Evolutionary conservation across 2,797 vertebrate species (phyloP), one percentile per base, ranked within the genome.

Genomic region (Tarsius wallacei): DNA sequence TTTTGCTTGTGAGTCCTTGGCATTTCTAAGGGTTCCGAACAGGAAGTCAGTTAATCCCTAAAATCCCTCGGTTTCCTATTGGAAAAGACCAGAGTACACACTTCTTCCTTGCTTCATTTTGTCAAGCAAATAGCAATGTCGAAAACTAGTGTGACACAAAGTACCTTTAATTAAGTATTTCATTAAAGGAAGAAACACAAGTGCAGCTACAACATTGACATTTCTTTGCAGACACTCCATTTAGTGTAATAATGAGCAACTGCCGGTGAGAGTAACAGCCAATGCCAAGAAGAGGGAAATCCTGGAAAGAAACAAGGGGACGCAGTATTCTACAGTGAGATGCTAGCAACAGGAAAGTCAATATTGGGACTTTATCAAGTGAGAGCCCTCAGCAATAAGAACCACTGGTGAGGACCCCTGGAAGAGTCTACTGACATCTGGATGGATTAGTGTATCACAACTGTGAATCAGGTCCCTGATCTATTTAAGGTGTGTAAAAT

Each of bases 1-100:
- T 85, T 94, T 94, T 81, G 95, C 11, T 13, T 89, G 17, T 89
- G 82, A 91, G 36, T 81, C 76, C 33, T 87, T 96, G 55, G 22
- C 13, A 85, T 91, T 94, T 87, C 14, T 84, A n/a, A 96, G 81
- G 5, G 11, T 97, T 96, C 82, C 87, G 81, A 90, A 63, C 77
- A 93, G 86, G 74, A 93, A 49, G 5, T 87, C n/a, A 36, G 1
- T 81, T 42, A 36, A 74, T 71, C 31, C 57, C 63, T 88, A 68
- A 90, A 70, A 76, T 88, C 80, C 55, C 11, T 95, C 31, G 33
- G 3, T 85, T 78, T 93, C 93, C 14, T 78, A 24, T 77, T 94
- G 22, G 53, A 95, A 51, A 53, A 66, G 31, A 78, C 47, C 42
- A 74, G 57, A 31, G 26, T 81, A 28, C 26, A 87, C 6, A 68